Percentiles rank a stretch among this genome's conserved stretches.
Evolutionary conservation across 2,797 vertebrate species (phyloP).

Genomic region (Clarias pachynema): DNA sequence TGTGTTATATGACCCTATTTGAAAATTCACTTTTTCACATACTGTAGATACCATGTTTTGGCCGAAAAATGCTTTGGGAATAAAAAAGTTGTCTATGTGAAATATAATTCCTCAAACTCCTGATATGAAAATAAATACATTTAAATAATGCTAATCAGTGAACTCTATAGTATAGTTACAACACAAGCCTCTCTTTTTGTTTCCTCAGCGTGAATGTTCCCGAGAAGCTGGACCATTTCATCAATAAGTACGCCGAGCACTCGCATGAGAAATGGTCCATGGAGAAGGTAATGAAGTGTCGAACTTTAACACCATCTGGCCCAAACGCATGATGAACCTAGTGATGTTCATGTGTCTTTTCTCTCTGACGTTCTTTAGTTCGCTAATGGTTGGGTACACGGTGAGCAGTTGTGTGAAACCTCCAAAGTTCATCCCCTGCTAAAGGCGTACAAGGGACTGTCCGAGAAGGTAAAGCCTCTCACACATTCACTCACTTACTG

Average conservation of each 20-base stretch:
- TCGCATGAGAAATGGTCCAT: slow-evolving; percentile 95
- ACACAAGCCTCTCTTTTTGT: not conserved
- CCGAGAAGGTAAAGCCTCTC: slow-evolving; percentile 81
- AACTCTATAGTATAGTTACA: not conserved
- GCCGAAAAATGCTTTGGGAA: not conserved
- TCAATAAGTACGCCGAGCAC: slow-evolving; percentile 92
- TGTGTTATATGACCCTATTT: too few relatives aligned
- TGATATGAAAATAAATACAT: not conserved
- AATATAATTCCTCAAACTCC: not conserved
- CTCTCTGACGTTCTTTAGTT: slow-evolving; percentile 71
- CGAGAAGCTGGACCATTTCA: slow-evolving; percentile 92
- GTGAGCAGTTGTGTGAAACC: slow-evolving; percentile 85
- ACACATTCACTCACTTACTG: too few relatives aligned
- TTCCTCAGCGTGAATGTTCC: slow-evolving; percentile 83
- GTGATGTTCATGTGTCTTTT: slow-evolving; percentile 1
- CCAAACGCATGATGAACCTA: not conserved
- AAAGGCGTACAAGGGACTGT: slow-evolving; percentile 89
- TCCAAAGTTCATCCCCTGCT: slow-evolving; percentile 88
- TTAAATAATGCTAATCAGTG: not conserved
- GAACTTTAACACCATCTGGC: not conserved
- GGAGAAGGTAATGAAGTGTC: slow-evolving; percentile 84
- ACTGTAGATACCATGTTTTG: too few relatives aligned
- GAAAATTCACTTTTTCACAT: too few relatives aligned
- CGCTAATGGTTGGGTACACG: slow-evolving; percentile 88
- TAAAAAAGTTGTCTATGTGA: not conserved